Conservation (phyloP, 2,888 invertebrate genomes). For the Chesias legatella region DNA sequence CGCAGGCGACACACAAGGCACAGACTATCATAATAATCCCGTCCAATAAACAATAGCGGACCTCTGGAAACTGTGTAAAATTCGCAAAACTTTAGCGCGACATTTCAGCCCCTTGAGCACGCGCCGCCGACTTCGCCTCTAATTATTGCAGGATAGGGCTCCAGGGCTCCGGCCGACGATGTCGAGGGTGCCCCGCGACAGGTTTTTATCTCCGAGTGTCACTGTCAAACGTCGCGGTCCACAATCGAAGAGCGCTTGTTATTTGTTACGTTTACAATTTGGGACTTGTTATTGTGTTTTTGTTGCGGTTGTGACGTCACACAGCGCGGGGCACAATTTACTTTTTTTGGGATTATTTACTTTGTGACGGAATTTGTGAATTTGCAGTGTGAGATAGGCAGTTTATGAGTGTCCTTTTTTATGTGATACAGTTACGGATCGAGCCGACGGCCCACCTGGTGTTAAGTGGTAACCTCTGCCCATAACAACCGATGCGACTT, state of each 20-base stretch:
- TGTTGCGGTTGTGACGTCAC: too few species aligned
- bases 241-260: slow-evolving; percentile 10
- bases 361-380: too few species aligned
- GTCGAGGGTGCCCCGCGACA: slow-evolving; percentile 31
- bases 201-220: slow-evolving; percentile 19
- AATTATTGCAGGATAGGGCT: slow-evolving; percentile 44
- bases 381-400: too few species aligned
- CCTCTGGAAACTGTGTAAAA: slow-evolving; percentile 18
- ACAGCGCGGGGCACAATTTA: too few species aligned
- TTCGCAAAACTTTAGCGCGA: slow-evolving; percentile 19
- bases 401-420: too few species aligned
- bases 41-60: slow-evolving; percentile 18
- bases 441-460: too few species aligned
- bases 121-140: slow-evolving; percentile 45
- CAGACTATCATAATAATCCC: slow-evolving; percentile 11
- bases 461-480: too few species aligned
- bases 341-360: too few species aligned
- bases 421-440: too few species aligned
- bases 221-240: slow-evolving; percentile 21
- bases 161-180: slow-evolving; percentile 32
- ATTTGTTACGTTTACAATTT: slow-evolving; percentile 3
- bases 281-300: not conserved
- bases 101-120: slow-evolving; percentile 37
- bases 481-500: too few species aligned
- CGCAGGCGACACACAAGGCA: not conserved